phyloP scores from a whole-genome alignment of 2,888 invertebrate genomes.

The Pterobdella sp. region DNA sequence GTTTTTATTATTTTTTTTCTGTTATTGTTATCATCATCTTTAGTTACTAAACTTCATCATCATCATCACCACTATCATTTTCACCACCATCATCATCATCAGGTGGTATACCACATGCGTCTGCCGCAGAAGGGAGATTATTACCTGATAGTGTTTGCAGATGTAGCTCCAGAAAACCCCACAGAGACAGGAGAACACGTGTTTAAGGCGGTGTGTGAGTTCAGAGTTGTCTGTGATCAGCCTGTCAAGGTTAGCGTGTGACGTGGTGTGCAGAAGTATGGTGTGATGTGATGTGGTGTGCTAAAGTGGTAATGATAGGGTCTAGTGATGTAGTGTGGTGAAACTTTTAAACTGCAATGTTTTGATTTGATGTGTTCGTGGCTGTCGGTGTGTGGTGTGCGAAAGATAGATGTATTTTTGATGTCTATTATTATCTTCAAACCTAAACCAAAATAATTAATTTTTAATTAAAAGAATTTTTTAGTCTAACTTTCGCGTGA shows the following conservation, averaged over 20 bases:
- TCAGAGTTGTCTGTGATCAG: slow-evolving; percentile 48
- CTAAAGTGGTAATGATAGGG: not conserved
- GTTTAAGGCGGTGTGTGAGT: slow-evolving; percentile 50
- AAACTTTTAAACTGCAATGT: not conserved
- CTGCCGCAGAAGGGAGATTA: slow-evolving; percentile 32
- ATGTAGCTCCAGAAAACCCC: slow-evolving; percentile 45
- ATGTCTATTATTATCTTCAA: too few species aligned
- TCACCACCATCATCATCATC: slow-evolving; percentile 26
- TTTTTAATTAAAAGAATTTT: too few species aligned
- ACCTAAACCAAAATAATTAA: too few species aligned
- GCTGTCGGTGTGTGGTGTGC: not conserved
- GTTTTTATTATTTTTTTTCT: not conserved
- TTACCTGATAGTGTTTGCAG: slow-evolving; percentile 45
- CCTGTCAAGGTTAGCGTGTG: slow-evolving; percentile 38
- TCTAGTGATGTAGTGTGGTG: not conserved
- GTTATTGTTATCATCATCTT: not conserved
- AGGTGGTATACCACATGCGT: slow-evolving; percentile 41
- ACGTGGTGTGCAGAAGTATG: not conserved
- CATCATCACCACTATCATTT: not conserved
- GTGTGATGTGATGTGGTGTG: not conserved
- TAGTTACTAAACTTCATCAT: not conserved
- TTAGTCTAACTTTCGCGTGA: too few species aligned
- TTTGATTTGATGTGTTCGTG: not conserved
- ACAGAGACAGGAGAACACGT: slow-evolving; percentile 45
- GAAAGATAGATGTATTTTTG: too few species aligned